phyloP scores from a whole-genome alignment of 1,140 invertebrate species.

The Aphelinus certus region DNA sequence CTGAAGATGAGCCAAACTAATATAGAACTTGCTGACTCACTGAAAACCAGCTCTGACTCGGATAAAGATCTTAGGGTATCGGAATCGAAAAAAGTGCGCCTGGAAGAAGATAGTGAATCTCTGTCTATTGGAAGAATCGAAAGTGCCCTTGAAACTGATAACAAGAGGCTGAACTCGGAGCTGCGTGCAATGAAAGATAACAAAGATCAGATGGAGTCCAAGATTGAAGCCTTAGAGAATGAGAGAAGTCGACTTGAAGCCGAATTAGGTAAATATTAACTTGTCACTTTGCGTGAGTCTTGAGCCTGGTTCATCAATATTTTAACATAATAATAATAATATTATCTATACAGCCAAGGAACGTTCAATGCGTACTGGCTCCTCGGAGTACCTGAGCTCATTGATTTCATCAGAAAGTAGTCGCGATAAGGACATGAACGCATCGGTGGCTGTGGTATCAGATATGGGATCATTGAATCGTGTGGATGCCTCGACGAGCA shows the following conservation, averaged over 20 bases:
- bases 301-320: background rate
- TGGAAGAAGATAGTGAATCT: constrained; percentile 50
- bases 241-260: constrained; percentile 60
- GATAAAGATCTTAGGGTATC: constrained; percentile 69
- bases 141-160: constrained; percentile 55
- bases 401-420: constrained; percentile 41
- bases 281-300: background rate
- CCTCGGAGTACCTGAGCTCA: constrained; percentile 27
- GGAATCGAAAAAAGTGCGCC: constrained; percentile 61
- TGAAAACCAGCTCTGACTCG: constrained; percentile 57
- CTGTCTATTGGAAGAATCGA: constrained; percentile 46
- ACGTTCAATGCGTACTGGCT: constrained; percentile 29
- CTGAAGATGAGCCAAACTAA: constrained; percentile 52
- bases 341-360: constrained; percentile 32
- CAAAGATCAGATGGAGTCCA: constrained; percentile 52
- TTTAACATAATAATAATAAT: background rate
- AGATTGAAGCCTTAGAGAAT: constrained; percentile 56
- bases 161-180: constrained; percentile 53
- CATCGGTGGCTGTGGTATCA: constrained; percentile 57
- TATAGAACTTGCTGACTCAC: constrained; percentile 41
- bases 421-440: constrained; percentile 60
- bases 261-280: constrained; percentile 48
- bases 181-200: constrained; percentile 49
- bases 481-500: constrained; percentile 62
- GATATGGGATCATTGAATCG: constrained; percentile 46